phyloP scores from a whole-genome alignment of 2,888 invertebrate species.

The Parasteatoda lunata region DNA sequence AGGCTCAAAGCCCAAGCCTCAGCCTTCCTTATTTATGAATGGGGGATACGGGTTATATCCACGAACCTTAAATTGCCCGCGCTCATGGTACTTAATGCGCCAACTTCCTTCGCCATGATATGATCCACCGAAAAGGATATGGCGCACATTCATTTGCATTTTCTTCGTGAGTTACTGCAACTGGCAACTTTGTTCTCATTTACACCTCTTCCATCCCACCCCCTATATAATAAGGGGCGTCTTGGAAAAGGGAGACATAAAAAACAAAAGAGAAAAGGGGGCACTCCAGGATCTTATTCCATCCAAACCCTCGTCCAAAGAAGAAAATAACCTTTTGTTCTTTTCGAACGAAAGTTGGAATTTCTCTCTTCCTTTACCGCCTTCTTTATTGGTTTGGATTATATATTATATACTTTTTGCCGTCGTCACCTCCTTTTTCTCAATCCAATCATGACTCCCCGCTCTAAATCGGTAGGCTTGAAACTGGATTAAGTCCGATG shows the following conservation, averaged over 20 bases:
- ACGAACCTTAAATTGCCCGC: slow-evolving; percentile 64
- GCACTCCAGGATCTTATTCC: slow-evolving; percentile 44
- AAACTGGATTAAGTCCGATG: slow-evolving; percentile 55
- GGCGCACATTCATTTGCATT: slow-evolving; percentile 68
- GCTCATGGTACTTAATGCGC: slow-evolving; percentile 65
- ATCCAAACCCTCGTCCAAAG: neutral
- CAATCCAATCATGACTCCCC: slow-evolving; percentile 49
- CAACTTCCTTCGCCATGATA: slow-evolving; percentile 55
- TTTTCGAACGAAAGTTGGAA: neutral
- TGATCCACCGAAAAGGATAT: slow-evolving; percentile 60
- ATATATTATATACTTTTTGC: slow-evolving; percentile 7
- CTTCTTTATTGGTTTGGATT: slow-evolving; percentile 33
- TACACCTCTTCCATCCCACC: slow-evolving; percentile 54
- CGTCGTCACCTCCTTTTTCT: slow-evolving; percentile 11
- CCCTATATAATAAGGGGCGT: slow-evolving; percentile 36
- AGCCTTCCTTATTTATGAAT: slow-evolving; percentile 61
- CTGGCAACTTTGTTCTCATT: slow-evolving; percentile 68
- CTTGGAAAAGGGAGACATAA: slow-evolving; percentile 53
- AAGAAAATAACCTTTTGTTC: neutral
- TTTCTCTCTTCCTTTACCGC: slow-evolving; percentile 16
- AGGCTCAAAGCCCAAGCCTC: slow-evolving; percentile 45
- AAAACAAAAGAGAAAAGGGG: slow-evolving; percentile 46
- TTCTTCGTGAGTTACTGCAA: slow-evolving; percentile 61
- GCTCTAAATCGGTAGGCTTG: slow-evolving; percentile 6
- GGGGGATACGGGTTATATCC: slow-evolving; percentile 62